Evolutionary conservation across 2,797 vertebrate genomes (phyloP).

Genomic region (Lepilemur septentrionalis): DNA sequence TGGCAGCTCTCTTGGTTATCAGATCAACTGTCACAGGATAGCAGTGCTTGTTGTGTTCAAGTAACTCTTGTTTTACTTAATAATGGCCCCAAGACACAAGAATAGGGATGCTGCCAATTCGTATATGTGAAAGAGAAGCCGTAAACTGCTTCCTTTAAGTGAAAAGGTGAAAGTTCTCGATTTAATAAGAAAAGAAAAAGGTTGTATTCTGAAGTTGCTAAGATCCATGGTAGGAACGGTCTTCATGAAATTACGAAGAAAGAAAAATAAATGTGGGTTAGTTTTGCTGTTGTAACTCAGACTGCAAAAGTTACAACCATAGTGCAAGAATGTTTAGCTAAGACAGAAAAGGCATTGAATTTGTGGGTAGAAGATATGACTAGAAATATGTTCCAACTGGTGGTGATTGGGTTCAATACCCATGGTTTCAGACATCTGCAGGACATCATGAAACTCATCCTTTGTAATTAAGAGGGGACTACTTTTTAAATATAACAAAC

Average conservation of each 20-base stretch:
- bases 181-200: not conserved
- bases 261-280: not conserved
- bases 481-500: no score
- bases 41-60: not conserved
- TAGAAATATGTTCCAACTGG: not conserved
- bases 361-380: not conserved
- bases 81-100: not conserved
- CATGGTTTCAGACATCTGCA: not conserved
- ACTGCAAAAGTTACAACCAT: not conserved
- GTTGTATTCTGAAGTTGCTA: not conserved
- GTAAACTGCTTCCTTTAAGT: not conserved
- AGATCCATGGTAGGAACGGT: not conserved
- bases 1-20: not conserved
- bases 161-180: not conserved
- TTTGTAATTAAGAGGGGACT: not conserved
- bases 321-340: not conserved
- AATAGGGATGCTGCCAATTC: not conserved
- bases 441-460: not conserved
- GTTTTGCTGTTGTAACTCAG: not conserved
- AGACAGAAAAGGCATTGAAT: not conserved
- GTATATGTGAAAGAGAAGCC: not conserved
- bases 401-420: not conserved
- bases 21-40: not conserved
- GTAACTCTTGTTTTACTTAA: not conserved
- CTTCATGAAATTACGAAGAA: not conserved